A percentile compares a stretch with the other conserved stretches of the same genome.
Evolutionary conservation across 2,113 vertebrate species (phyloP).

Genomic region (Ictalurus punctatus): DNA sequence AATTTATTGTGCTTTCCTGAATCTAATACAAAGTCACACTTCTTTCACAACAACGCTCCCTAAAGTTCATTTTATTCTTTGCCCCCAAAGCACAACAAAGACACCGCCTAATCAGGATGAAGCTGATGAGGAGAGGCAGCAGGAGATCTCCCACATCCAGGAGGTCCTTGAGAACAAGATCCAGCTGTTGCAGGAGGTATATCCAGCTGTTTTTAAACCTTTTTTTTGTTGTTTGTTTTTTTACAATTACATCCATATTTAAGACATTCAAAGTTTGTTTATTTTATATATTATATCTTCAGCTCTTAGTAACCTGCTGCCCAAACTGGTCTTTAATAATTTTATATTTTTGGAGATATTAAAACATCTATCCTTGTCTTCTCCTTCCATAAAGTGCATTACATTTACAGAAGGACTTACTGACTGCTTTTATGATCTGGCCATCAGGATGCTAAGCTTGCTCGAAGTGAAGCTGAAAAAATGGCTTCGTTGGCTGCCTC

Average conservation of each 20-base stretch:
- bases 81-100: constrained; percentile 73
- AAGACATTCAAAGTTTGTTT: background rate
- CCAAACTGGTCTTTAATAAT: background rate
- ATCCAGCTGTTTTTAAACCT: constrained; percentile 9
- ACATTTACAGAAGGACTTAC: background rate
- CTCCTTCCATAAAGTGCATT: background rate
- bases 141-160: constrained; percentile 79
- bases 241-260: background rate
- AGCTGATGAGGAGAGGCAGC: constrained; percentile 75
- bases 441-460: constrained; percentile 80
- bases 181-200: constrained; percentile 85
- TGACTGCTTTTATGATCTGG: background rate
- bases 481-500: constrained; percentile 75
- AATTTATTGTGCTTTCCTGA: background rate
- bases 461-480: constrained; percentile 72
- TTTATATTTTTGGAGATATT: background rate
- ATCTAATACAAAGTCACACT: background rate
- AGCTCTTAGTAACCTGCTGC: background rate
- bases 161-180: constrained; percentile 83
- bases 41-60: background rate
- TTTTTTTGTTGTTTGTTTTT: background rate
- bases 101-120: constrained; percentile 77
- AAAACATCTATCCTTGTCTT: background rate
- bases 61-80: background rate
- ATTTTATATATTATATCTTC: background rate